These are phyloP conservation scores for Pseudorasbora parva DNA, from an alignment of 2,113 vertebrate species.

Conservation along the genomic window DNA sequence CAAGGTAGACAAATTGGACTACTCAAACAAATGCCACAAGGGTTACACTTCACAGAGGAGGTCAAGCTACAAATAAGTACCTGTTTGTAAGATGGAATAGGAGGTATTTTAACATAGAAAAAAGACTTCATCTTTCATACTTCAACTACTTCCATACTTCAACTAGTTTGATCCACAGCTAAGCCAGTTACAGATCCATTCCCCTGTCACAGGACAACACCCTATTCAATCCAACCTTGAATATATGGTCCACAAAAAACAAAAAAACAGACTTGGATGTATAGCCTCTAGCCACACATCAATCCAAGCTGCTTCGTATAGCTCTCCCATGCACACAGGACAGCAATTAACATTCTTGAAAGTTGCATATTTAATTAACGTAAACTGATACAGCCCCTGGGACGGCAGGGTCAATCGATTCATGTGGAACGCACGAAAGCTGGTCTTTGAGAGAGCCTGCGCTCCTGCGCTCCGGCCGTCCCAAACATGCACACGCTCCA, in stretches of 20 bases:
- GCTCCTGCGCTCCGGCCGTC: constrained; percentile 57
- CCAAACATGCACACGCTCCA: constrained; percentile 48
- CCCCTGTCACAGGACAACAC: constrained; percentile 3
- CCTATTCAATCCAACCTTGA: neutral
- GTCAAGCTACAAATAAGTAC: neutral
- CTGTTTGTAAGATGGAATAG: neutral
- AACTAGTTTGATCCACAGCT: neutral
- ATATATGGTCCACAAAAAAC: neutral
- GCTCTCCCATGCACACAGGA: constrained; percentile 65
- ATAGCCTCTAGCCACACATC: constrained; percentile 22
- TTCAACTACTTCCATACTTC: too few species aligned
- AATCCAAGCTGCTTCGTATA: constrained; percentile 41
- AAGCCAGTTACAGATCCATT: neutral
- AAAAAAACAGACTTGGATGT: neutral
- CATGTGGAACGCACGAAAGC: constrained; percentile 32
- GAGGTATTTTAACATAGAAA: neutral
- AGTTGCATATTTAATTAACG: constrained; percentile 77
- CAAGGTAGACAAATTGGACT: neutral
- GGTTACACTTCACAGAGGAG: neutral
- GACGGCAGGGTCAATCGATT: constrained; percentile 54
- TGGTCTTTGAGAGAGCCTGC: constrained; percentile 59
- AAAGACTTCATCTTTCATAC: too few species aligned
- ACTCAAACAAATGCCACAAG: neutral
- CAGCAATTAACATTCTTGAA: constrained; percentile 76
- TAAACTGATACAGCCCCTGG: constrained; percentile 66